phyloP scores from a whole-genome alignment of 2,113 vertebrate species.

The Paraplagusia blochii region DNA sequence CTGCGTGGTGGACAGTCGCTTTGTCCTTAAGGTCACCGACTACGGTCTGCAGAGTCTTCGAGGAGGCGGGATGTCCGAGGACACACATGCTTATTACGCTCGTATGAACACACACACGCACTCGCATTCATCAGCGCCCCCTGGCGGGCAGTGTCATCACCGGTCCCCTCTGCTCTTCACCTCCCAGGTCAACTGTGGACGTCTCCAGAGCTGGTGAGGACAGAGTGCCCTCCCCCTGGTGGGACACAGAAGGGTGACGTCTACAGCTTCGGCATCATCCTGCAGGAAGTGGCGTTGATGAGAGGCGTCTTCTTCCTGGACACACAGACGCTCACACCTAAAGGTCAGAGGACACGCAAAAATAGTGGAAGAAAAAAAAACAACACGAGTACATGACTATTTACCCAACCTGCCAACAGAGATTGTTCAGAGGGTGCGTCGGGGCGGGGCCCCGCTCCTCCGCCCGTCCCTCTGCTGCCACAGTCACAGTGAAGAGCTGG shows the following conservation, averaged over 20 bases:
- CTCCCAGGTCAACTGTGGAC: slow-evolving; percentile 87
- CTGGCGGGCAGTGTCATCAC: neutral
- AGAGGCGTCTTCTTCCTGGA: slow-evolving; percentile 84
- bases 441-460: slow-evolving; percentile 69
- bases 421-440: slow-evolving; percentile 79
- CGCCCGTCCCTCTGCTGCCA: slow-evolving; percentile 80
- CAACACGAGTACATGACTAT: too few species aligned
- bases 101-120: slow-evolving; percentile 68
- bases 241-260: slow-evolving; percentile 87
- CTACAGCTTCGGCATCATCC: slow-evolving; percentile 90
- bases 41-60: slow-evolving; percentile 86
- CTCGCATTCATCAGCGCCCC: neutral
- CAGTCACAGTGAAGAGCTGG: slow-evolving; percentile 84
- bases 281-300: slow-evolving; percentile 88
- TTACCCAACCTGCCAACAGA: slow-evolving; percentile 63
- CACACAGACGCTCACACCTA: slow-evolving; percentile 80
- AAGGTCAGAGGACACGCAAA: slow-evolving; percentile 66
- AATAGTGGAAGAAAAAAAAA: too few species aligned
- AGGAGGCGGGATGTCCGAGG: slow-evolving; percentile 57
- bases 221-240: slow-evolving; percentile 50
- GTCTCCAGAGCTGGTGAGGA: slow-evolving; percentile 82
- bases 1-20: slow-evolving; percentile 92
- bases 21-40: slow-evolving; percentile 94
- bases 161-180: neutral
- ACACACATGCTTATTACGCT: slow-evolving; percentile 81